These are phyloP conservation scores for Kryptolebias marmoratus DNA, from an alignment of 2,113 vertebrate species.

Conservation along the genomic window DNA sequence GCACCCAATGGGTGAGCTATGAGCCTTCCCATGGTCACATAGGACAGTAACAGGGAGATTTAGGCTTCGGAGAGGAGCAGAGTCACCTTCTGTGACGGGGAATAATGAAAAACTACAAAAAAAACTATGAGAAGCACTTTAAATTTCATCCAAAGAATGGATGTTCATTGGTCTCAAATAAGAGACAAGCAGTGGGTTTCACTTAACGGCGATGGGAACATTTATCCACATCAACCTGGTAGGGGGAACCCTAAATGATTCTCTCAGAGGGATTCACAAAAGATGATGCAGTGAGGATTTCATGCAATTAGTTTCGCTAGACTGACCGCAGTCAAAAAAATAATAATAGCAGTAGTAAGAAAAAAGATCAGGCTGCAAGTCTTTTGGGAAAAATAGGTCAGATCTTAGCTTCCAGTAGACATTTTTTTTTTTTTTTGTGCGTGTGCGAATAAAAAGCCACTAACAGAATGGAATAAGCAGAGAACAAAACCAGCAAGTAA, in stretches of 20 bases:
- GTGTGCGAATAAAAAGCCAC: conserved; percentile 48
- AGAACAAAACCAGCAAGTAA: background rate
- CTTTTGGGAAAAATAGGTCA: conserved; percentile 61
- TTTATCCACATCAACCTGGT: conserved; percentile 56
- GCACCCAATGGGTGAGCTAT: conserved; percentile 70
- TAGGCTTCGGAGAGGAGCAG: conserved; percentile 29
- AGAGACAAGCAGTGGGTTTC: conserved; percentile 16
- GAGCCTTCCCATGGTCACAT: conserved; percentile 53
- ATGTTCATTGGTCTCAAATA: conserved; percentile 15
- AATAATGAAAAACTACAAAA: conserved; percentile 31
- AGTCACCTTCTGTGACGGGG: conserved; percentile 15
- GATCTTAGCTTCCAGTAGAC: conserved; percentile 53
- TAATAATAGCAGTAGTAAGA: background rate
- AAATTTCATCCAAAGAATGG: conserved; percentile 36
- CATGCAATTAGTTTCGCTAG: conserved; percentile 44
- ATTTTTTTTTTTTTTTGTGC: conserved; percentile 46
- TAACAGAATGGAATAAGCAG: conserved; percentile 15
- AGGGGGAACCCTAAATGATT: conserved; percentile 42
- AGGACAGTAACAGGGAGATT: conserved; percentile 36
- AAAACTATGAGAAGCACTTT: conserved; percentile 24
- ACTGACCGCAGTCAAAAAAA: conserved; percentile 19
- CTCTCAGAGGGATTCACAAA: conserved; percentile 42
- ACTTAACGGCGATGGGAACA: conserved; percentile 41
- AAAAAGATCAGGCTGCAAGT: conserved; percentile 28
- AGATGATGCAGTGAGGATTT: conserved; percentile 47